Percentiles rank a stretch among this genome's conserved stretches.
Conservation (phyloP, 2,113 vertebrate genomes). For the Clarias macrocephalus region DNA sequence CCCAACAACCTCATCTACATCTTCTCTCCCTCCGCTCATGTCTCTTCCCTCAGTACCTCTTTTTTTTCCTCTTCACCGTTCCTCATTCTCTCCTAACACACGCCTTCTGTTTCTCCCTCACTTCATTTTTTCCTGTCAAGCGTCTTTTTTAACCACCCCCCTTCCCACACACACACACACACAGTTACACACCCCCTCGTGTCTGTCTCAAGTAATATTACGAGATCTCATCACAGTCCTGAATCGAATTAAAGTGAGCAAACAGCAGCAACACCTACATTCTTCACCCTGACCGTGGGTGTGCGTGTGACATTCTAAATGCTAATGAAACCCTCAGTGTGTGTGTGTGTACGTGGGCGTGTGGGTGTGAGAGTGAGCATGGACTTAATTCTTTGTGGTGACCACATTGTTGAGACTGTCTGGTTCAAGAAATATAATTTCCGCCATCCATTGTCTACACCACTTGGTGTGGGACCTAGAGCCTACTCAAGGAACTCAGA, state of each 20-base stretch:
- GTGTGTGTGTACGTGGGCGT: neutral
- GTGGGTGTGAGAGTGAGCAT: conserved; percentile 13
- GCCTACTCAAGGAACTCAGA: too few species aligned
- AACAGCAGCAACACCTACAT: conserved; percentile 36
- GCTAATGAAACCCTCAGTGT: conserved; percentile 30
- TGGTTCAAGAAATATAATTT: neutral
- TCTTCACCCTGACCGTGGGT: conserved; percentile 14
- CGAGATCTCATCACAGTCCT: conserved; percentile 38
- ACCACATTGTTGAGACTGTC: neutral
- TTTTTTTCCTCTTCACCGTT: neutral
- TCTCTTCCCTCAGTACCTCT: neutral
- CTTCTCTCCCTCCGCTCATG: conserved; percentile 21
- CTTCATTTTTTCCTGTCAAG: conserved; percentile 8
- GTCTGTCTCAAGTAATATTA: conserved; percentile 45
- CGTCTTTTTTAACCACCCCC: conserved; percentile 28
- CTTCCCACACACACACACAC: conserved; percentile 20
- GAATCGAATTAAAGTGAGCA: conserved; percentile 54
- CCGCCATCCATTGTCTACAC: too few species aligned
- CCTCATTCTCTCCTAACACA: neutral
- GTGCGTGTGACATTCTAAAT: conserved; percentile 40
- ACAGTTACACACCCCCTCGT: conserved; percentile 18
- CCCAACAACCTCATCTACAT: conserved; percentile 50
- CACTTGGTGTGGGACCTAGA: too few species aligned
- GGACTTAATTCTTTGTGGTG: neutral
- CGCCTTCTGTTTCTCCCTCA: neutral